Base-by-base conservation (phyloP, 1,140 invertebrate genomes). In the Drosophila baimaii region DNA sequence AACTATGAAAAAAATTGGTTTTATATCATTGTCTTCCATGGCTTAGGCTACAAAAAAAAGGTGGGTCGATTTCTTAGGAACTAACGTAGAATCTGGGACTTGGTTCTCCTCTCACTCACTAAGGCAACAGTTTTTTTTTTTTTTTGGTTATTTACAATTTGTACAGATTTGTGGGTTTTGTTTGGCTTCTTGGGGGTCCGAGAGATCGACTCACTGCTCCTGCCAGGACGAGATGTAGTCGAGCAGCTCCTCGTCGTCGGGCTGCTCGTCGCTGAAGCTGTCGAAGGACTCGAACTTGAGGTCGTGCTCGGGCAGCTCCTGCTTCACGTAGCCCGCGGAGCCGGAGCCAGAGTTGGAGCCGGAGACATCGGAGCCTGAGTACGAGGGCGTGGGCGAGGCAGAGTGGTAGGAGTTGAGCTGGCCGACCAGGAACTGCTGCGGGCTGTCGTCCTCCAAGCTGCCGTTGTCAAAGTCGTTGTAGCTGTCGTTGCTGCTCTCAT, bases 191-290 rank as follows among this genome's bases (percentile, higher is more conserved):
- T 68, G 56, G 31, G 19, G 58, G 43, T 68, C 46, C 35, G 57
- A n/a, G 47, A 54, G 58, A 35, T 49, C 47, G 29, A 47, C 49
- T 81, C 93, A 94, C 91, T 94, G 94, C 79, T 95, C 94, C 92
- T 97, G 96, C 96, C 96, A 98, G 94, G 96, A 97, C 19, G 95
- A 96, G 83, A 98, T 97, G 69, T 96, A 97, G 85, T 98, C 97
- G 33, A 98, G 94, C 2, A 98, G 94, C 82, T 98, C 97, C 91
- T 98, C 97, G 92, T 98, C 97, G 91, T 97, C 97, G 17, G 96
- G 96, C 88, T 96, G 97, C 93, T 97, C 95, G 1, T 96, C 84
- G 62, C 96, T 95, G 89, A 96, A 96, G 85, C 95, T 95, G 78
- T 96, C 95, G 85, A 95, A 95, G 64, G 93, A 93, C 57, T 95